Conservation (phyloP, 2,888 invertebrate species). For the Dimorphilus gyrociliatus region DNA sequence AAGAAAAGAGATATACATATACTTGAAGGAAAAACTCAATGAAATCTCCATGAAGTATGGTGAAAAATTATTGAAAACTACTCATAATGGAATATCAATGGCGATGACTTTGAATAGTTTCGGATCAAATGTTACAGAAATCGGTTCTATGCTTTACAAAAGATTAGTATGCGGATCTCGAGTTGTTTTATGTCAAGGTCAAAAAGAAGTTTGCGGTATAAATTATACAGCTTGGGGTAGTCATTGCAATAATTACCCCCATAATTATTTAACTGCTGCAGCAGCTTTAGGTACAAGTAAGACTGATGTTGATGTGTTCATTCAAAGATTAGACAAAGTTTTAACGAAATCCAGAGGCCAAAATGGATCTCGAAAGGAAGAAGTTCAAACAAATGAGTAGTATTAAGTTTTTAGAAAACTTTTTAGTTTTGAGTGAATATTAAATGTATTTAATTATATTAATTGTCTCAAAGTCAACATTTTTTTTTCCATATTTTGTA, state of each 20-base stretch:
- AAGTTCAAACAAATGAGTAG: no score
- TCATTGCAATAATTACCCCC: slow-evolving; percentile 46
- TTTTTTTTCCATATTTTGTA: no score
- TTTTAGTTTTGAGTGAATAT: no score
- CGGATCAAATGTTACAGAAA: slow-evolving; percentile 6
- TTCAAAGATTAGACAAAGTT: slow-evolving; percentile 49
- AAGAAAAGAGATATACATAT: slow-evolving; percentile 47
- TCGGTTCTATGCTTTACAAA: slow-evolving; percentile 15
- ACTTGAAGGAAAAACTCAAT: slow-evolving; percentile 45
- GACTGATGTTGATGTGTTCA: slow-evolving; percentile 52
- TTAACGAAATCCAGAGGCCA: slow-evolving; percentile 26
- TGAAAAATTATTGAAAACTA: slow-evolving; percentile 46
- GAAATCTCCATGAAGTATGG: slow-evolving; percentile 44
- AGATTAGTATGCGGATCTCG: slow-evolving; percentile 3
- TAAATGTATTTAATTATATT: no score
- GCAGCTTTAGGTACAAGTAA: slow-evolving; percentile 52
- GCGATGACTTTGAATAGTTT: slow-evolving; percentile 30
- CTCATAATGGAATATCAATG: slow-evolving; percentile 54
- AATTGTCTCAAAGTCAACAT: no score
- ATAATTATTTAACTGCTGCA: slow-evolving; percentile 56
- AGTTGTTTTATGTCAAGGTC: no score
- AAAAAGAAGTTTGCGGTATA: slow-evolving; percentile 11
- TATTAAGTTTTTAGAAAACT: no score
- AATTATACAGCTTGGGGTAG: slow-evolving; percentile 42
- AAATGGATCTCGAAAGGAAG: no score